Evolutionary conservation across 2,888 invertebrate species (phyloP).

Genomic region (Brachycybe producta): DNA sequence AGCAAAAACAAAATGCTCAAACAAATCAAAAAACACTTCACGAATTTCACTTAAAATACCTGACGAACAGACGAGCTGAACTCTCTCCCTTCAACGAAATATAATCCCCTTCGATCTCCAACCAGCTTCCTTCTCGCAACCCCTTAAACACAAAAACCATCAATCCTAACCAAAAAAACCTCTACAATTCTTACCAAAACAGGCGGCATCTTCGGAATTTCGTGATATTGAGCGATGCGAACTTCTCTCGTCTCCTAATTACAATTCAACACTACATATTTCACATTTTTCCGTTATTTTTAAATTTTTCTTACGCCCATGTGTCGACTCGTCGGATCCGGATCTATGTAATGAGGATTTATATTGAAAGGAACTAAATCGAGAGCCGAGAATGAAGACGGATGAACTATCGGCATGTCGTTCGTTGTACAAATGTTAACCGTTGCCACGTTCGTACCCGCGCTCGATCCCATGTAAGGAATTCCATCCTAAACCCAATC

Average conservation of each 20-base stretch:
- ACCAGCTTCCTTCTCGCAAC: slow-evolving; percentile 54
- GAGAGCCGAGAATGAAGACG: slow-evolving; percentile 57
- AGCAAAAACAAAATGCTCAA: slow-evolving; percentile 4
- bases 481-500: slow-evolving; percentile 40
- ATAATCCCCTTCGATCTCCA: slow-evolving; percentile 46
- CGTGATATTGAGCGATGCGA: slow-evolving; percentile 53
- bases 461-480: slow-evolving; percentile 64
- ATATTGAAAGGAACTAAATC: slow-evolving; percentile 66
- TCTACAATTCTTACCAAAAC: slow-evolving; percentile 39
- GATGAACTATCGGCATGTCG: slow-evolving; percentile 75
- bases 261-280: neutral
- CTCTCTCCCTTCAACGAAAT: slow-evolving; percentile 48
- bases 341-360: slow-evolving; percentile 68
- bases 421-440: slow-evolving; percentile 67
- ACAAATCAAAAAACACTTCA: slow-evolving; percentile 23
- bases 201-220: slow-evolving; percentile 43
- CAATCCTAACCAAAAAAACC: neutral
- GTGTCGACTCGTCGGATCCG: slow-evolving; percentile 47
- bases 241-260: slow-evolving; percentile 56
- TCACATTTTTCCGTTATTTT: neutral
- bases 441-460: slow-evolving; percentile 72
- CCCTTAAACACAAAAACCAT: slow-evolving; percentile 34
- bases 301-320: slow-evolving; percentile 42
- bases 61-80: slow-evolving; percentile 49
- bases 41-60: too few species aligned